Evolutionary conservation across 2,797 vertebrate genomes (phyloP).

Genomic region (Menidia menidia): DNA sequence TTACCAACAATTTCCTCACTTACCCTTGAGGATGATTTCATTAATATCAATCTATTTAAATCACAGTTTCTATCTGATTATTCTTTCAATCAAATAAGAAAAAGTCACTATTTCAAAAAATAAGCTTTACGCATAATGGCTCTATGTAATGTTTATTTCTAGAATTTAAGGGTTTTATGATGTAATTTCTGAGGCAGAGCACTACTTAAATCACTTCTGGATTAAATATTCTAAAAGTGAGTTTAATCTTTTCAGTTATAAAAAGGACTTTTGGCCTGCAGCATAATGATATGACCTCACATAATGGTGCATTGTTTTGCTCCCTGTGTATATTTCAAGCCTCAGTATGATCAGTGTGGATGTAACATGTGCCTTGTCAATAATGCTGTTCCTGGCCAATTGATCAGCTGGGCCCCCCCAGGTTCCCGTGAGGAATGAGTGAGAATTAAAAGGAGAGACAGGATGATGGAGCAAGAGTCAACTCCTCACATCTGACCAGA

Average conservation of each 20-base stretch:
- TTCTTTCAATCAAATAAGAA: too few relatives aligned
- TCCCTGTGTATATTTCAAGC: constrained; percentile 13
- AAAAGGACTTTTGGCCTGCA: neutral
- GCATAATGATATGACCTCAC: neutral
- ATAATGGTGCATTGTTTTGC: neutral
- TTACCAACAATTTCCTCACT: too few relatives aligned
- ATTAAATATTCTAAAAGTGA: neutral
- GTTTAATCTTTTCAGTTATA: neutral
- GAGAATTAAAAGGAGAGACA: constrained; percentile 53
- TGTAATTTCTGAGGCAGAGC: neutral
- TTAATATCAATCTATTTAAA: too few relatives aligned
- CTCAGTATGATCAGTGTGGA: constrained; percentile 67
- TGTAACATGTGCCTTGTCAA: constrained; percentile 78
- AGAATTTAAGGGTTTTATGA: neutral
- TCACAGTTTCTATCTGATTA: too few relatives aligned
- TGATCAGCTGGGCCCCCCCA: constrained; percentile 65
- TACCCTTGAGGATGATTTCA: too few relatives aligned
- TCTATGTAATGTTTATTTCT: neutral
- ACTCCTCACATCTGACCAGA: constrained; percentile 65
- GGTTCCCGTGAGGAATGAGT: constrained; percentile 46
- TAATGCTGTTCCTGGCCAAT: constrained; percentile 78
- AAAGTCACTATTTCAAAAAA: too few relatives aligned
- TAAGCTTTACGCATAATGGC: too few relatives aligned
- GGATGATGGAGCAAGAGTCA: constrained; percentile 44
- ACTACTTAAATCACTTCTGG: neutral